These are phyloP conservation scores for Pomacea maculata DNA, from an alignment of 1,140 invertebrate genomes.

Conservation along the genomic window DNA sequence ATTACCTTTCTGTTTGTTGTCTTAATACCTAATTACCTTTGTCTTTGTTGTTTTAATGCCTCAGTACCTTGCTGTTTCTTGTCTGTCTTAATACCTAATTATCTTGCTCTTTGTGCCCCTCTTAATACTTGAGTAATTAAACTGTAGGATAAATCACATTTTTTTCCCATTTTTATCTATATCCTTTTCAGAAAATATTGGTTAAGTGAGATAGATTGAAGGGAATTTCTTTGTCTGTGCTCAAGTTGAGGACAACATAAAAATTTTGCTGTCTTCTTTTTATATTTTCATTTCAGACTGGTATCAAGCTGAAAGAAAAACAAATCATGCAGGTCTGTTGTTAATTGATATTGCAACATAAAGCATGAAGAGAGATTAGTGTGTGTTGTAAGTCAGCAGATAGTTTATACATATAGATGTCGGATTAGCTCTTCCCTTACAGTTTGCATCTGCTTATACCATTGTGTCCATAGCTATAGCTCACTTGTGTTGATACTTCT, in stretches of 20 bases:
- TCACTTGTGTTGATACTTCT: too few relatives aligned
- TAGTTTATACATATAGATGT: too few relatives aligned
- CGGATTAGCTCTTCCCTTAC: too few relatives aligned
- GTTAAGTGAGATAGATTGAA: not conserved
- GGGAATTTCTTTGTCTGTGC: not conserved
- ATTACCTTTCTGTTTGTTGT: not conserved
- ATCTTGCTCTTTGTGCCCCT: not conserved
- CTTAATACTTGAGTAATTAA: not conserved
- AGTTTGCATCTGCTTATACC: too few relatives aligned
- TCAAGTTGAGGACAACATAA: not conserved
- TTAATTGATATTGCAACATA: not conserved
- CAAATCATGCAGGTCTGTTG: conserved; percentile 55
- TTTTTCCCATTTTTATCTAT: too few relatives aligned
- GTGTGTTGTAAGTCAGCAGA: too few relatives aligned
- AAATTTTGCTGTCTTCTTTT: not conserved
- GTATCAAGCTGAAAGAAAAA: conserved; percentile 49
- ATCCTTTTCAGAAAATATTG: not conserved
- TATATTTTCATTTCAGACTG: conserved; percentile 45
- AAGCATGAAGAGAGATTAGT: too few relatives aligned
- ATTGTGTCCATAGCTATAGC: too few relatives aligned
- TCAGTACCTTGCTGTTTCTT: too few relatives aligned
- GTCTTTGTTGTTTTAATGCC: not conserved
- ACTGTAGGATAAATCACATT: not conserved
- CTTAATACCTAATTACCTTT: not conserved
- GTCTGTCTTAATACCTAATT: too few relatives aligned